Conservation (phyloP, 2,113 vertebrate species). For the Malurus elegans region DNA sequence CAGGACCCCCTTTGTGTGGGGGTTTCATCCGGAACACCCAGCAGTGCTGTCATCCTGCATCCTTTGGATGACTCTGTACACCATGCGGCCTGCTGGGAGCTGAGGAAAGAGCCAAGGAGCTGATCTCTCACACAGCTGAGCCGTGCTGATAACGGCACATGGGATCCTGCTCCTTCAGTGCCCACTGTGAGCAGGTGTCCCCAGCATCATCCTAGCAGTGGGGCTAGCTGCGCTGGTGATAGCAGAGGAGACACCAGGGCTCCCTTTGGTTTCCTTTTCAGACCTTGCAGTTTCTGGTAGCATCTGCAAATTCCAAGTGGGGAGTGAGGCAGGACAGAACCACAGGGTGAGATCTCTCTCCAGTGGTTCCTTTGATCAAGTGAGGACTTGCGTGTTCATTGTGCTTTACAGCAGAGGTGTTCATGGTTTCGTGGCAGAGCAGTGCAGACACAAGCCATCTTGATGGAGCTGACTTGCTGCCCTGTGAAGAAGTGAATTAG, state of each 20-base stretch:
- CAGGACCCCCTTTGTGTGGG: neutral
- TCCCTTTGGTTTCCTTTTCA: neutral
- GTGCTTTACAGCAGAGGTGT: neutral
- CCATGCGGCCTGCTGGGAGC: neutral
- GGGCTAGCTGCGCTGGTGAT: neutral
- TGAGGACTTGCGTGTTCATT: neutral
- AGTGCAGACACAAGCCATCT: neutral
- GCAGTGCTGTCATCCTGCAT: rapidly evolving
- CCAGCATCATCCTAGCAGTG: neutral
- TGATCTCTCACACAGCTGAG: neutral
- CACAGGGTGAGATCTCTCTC: neutral
- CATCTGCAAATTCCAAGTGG: neutral
- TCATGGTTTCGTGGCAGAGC: neutral
- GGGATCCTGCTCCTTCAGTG: neutral
- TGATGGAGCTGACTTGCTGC: neutral
- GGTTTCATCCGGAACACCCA: neutral
- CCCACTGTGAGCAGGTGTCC: neutral
- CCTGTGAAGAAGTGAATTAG: neutral
- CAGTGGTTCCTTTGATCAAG: conserved; percentile 27
- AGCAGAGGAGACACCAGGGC: neutral
- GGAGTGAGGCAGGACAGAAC: neutral
- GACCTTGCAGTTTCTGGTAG: neutral
- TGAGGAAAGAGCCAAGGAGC: neutral
- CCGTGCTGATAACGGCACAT: rapidly evolving
- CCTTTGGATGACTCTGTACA: neutral